These are phyloP conservation scores for Ganaspis sp. DNA, from an alignment of 1,140 invertebrate species.

Conservation along the genomic window DNA sequence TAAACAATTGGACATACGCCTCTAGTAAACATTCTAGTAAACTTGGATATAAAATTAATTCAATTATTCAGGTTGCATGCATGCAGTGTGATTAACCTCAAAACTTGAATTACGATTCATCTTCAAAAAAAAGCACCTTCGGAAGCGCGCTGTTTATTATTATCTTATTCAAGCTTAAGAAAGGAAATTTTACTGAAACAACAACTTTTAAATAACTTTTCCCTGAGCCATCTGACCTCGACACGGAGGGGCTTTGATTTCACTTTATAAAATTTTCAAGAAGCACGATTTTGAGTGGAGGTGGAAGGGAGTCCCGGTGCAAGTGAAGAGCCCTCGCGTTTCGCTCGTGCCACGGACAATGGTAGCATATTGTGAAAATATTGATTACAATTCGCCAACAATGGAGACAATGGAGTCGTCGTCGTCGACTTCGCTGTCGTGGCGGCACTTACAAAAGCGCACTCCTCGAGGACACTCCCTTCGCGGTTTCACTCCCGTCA, in stretches of 20 bases:
- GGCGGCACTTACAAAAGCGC: conserved; percentile 63
- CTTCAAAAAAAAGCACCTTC: too few species aligned
- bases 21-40: too few species aligned
- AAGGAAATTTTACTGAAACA: not conserved
- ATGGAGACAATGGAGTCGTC: conserved; percentile 71
- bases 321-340: conserved; percentile 58
- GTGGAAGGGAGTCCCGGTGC: conserved; percentile 49
- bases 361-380: conserved; percentile 76
- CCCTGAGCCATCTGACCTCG: not conserved
- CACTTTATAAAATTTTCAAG: conserved; percentile 41
- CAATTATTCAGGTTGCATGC: too few species aligned
- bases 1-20: too few species aligned
- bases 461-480: conserved; percentile 51
- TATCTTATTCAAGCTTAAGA: not conserved
- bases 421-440: conserved; percentile 64
- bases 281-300: conserved; percentile 49
- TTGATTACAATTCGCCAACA: conserved; percentile 75
- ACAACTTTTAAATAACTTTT: not conserved
- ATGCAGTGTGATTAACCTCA: too few species aligned
- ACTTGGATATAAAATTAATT: too few species aligned
- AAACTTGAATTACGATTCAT: too few species aligned
- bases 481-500: conserved; percentile 40
- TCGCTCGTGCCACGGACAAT: conserved; percentile 73
- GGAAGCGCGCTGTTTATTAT: too few species aligned
- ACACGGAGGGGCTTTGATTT: not conserved